Conservation (phyloP, 2,888 invertebrate genomes). For the Peribatodes rhomboidaria region DNA sequence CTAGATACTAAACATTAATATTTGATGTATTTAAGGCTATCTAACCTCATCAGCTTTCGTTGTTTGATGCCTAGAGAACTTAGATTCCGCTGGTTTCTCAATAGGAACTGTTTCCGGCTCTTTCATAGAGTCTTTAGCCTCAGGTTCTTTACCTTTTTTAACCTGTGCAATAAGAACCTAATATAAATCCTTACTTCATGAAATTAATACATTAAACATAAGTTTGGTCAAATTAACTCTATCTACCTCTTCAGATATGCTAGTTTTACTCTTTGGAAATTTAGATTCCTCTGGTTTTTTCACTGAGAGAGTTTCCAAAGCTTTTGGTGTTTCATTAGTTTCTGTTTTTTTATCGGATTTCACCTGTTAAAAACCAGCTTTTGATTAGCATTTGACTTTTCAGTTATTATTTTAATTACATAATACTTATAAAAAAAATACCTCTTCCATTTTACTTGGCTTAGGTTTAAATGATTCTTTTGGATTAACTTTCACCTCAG, state of each 20-base stretch:
- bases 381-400: background rate
- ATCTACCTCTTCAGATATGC: conserved; percentile 47
- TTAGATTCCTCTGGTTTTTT: conserved; percentile 43
- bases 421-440: conserved; percentile 10
- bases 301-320: background rate
- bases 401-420: conserved; percentile 6
- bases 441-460: conserved; percentile 42
- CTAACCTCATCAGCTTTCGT: conserved; percentile 48
- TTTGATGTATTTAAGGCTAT: no score
- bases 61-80: conserved; percentile 44
- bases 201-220: background rate
- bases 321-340: background rate
- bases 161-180: background rate
- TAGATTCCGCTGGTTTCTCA: conserved; percentile 41
- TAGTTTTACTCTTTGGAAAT: conserved; percentile 45
- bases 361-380: background rate
- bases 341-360: background rate
- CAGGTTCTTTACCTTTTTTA: background rate
- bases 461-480: conserved; percentile 46
- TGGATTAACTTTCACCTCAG: conserved; percentile 47
- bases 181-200: no score
- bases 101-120: background rate
- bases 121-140: background rate
- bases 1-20: no score
- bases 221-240: background rate